Conservation (phyloP, 2,797 vertebrate genomes). For the Poeciliopsis gracilis region DNA sequence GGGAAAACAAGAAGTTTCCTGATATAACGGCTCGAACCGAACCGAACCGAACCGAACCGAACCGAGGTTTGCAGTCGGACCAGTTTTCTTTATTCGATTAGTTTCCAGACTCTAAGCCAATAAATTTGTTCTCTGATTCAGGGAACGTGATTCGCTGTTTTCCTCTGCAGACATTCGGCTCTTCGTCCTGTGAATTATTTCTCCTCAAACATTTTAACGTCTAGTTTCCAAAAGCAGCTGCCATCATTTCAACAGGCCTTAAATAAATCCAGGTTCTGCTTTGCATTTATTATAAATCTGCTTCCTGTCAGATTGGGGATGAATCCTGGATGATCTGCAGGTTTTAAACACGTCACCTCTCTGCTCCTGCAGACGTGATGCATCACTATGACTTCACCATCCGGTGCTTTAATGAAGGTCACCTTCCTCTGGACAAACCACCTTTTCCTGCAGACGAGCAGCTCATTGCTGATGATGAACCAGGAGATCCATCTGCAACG, state of each 20-base stretch:
- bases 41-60: too few relatives aligned
- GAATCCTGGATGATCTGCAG: background rate
- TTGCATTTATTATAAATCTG: background rate
- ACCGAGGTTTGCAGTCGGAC: too few relatives aligned
- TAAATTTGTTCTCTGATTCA: too few relatives aligned
- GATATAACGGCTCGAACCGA: too few relatives aligned
- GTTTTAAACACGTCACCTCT: constrained; percentile 22
- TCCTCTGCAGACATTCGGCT: too few relatives aligned
- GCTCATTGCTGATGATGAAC: background rate
- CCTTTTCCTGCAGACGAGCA: constrained; percentile 13
- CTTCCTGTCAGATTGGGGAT: background rate
- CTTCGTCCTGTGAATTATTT: too few relatives aligned
- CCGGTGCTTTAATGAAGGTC: constrained; percentile 46
- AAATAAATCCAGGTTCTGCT: background rate
- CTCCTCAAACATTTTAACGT: too few relatives aligned
- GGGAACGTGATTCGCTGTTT: too few relatives aligned
- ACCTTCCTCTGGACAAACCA: constrained; percentile 48
- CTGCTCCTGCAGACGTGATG: constrained; percentile 49
- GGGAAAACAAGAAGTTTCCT: too few relatives aligned
- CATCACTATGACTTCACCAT: constrained; percentile 58
- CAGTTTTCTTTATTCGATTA: too few relatives aligned
- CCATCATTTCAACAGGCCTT: background rate
- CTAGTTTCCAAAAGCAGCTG: background rate
- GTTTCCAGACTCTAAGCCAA: too few relatives aligned
- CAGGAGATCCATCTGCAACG: background rate